A percentile compares a stretch with the other conserved stretches of the same genome.
These are phyloP conservation scores for Tetanocera ferruginea DNA, from an alignment of 2,888 invertebrate species.

Conservation along the genomic window DNA sequence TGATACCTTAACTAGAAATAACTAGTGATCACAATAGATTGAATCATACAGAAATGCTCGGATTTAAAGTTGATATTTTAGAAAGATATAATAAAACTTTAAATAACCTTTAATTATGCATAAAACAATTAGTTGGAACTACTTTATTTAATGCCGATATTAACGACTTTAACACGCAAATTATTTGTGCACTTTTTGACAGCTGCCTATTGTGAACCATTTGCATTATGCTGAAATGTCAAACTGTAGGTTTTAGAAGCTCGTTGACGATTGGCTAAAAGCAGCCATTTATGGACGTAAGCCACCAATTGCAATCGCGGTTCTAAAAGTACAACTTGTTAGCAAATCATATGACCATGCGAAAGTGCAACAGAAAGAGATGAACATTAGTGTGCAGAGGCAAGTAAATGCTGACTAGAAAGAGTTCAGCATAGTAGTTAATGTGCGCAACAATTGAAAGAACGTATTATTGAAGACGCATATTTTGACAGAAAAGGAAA, in stretches of 20 bases:
- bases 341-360: constrained; percentile 85
- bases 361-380: constrained; percentile 26
- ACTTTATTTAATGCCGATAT: no score
- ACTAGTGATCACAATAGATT: no score
- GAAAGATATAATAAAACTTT: no score
- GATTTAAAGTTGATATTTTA: no score
- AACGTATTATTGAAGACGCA: not conserved
- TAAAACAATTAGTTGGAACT: no score
- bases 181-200: not conserved
- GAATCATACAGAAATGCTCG: no score
- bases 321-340: constrained; percentile 73
- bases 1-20: no score
- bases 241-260: constrained; percentile 69
- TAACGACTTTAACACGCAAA: no score
- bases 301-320: constrained; percentile 73
- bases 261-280: constrained; percentile 72
- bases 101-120: not conserved
- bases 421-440: not conserved
- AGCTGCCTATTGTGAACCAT: constrained; percentile 24
- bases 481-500: constrained; percentile 31
- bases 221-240: constrained; percentile 70
- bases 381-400: not conserved
- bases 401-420: constrained; percentile 27
- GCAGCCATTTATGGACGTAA: constrained; percentile 68
- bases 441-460: not conserved